Conservation (phyloP, 2,113 vertebrate genomes). For the Rhinogobius similis region DNA sequence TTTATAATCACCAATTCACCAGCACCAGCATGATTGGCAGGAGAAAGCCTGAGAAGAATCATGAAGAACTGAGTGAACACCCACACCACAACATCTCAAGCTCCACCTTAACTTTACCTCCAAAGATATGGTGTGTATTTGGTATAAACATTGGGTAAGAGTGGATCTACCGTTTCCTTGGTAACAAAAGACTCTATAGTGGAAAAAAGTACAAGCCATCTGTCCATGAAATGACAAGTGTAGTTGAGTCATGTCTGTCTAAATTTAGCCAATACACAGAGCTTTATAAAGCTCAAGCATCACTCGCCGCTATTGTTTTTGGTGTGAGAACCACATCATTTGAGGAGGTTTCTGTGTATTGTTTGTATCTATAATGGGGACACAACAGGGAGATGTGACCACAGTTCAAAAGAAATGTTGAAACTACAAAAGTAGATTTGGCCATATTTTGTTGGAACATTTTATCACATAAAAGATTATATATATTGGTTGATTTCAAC, state of each 20-base stretch:
- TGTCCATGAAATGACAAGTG: slow-evolving; percentile 36
- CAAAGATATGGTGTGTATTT: not conserved
- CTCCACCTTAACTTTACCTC: not conserved
- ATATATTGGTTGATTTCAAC: not conserved
- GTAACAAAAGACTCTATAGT: slow-evolving; percentile 28
- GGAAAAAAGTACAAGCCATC: slow-evolving; percentile 50
- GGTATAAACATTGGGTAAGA: not conserved
- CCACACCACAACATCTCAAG: not conserved
- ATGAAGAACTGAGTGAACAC: not conserved
- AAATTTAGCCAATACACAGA: slow-evolving; percentile 62
- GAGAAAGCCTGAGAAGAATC: not conserved
- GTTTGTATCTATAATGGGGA: not conserved
- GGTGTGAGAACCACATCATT: slow-evolving; percentile 4
- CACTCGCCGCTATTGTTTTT: slow-evolving; percentile 24
- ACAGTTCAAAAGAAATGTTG: not conserved
- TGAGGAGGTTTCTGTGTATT: not conserved
- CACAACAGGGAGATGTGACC: not conserved
- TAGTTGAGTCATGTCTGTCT: slow-evolving; percentile 72
- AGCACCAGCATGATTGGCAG: not conserved
- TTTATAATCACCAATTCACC: not conserved
- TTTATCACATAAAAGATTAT: no score
- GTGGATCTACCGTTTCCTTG: slow-evolving; percentile 33
- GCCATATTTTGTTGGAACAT: no score
- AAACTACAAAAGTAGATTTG: slow-evolving; percentile 13
- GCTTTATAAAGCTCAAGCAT: slow-evolving; percentile 66